phyloP scores from a whole-genome alignment of 2,888 invertebrate genomes.

The Agrochola lychnidis region DNA sequence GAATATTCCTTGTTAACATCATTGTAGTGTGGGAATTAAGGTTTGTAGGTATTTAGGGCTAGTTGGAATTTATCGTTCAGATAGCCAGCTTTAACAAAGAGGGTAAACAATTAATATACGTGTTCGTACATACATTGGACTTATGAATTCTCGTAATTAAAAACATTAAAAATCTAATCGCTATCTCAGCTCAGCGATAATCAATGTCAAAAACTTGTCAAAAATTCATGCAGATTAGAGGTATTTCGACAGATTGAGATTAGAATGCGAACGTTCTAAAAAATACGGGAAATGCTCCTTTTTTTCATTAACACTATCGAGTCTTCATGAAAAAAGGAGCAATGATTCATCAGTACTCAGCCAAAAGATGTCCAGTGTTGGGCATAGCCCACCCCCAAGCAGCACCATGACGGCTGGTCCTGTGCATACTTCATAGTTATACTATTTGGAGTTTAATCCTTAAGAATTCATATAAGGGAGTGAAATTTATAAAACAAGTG shows the following conservation, averaged over 20 bases:
- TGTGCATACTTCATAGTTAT: not conserved
- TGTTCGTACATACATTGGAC: not conserved
- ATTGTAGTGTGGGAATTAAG: not conserved
- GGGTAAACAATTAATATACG: not conserved
- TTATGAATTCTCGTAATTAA: too few relatives aligned
- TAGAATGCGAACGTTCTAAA: not conserved
- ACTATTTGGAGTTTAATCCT: too few relatives aligned
- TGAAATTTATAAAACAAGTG: too few relatives aligned
- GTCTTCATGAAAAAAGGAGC: too few relatives aligned
- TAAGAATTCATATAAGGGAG: too few relatives aligned
- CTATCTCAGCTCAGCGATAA: not conserved
- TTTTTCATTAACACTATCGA: not conserved
- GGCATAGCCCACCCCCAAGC: not conserved
- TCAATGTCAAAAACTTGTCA: not conserved
- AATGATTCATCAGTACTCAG: too few relatives aligned
- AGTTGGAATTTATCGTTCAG: not conserved
- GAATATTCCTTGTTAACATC: constrained; percentile 51
- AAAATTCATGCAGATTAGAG: not conserved
- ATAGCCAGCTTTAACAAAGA: not conserved
- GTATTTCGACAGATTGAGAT: not conserved
- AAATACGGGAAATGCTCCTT: not conserved
- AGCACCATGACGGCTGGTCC: not conserved
- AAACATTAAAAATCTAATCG: not conserved
- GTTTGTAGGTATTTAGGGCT: not conserved
- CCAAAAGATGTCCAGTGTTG: not conserved